Percentiles rank a stretch among this genome's conserved stretches.
These are phyloP conservation scores for Ylistrum balloti DNA, from an alignment of 1,140 invertebrate species.

Conservation along the genomic window DNA sequence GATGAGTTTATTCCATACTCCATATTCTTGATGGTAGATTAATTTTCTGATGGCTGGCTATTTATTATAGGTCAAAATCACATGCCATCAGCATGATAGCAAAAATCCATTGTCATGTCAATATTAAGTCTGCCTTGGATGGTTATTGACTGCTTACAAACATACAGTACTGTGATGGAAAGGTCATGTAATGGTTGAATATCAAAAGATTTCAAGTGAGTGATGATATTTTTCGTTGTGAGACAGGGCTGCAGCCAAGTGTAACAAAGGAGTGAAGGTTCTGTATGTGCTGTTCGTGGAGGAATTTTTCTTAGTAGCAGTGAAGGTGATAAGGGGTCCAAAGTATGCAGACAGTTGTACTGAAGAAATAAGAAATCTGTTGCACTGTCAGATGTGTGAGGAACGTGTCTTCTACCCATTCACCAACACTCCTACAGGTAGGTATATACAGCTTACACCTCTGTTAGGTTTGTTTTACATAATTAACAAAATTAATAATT, in stretches of 20 bases:
- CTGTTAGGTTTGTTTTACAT: not conserved
- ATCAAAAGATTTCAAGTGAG: not conserved
- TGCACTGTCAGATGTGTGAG: slow-evolving; percentile 82
- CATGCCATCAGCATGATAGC: no score
- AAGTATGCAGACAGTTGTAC: slow-evolving; percentile 74
- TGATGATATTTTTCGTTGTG: slow-evolving; percentile 16
- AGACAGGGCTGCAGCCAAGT: slow-evolving; percentile 77
- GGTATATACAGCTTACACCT: slow-evolving; percentile 68
- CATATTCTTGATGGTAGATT: no score
- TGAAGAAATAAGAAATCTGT: slow-evolving; percentile 70
- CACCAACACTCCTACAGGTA: slow-evolving; percentile 72
- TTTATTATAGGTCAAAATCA: no score
- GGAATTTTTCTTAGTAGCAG: slow-evolving; percentile 76
- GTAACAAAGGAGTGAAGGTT: slow-evolving; percentile 80
- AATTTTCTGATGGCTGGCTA: no score
- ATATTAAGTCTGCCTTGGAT: no score
- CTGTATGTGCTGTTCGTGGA: slow-evolving; percentile 75
- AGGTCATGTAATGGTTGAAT: no score
- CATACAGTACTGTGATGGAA: no score
- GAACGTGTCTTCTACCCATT: slow-evolving; percentile 78
- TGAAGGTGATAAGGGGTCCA: slow-evolving; percentile 75
- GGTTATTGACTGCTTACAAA: no score
- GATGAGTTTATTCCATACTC: no score
- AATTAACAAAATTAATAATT: no score
- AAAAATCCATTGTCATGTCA: no score